Base-by-base conservation (phyloP, 1,140 invertebrate species). In the Papilio helenus region DNA sequence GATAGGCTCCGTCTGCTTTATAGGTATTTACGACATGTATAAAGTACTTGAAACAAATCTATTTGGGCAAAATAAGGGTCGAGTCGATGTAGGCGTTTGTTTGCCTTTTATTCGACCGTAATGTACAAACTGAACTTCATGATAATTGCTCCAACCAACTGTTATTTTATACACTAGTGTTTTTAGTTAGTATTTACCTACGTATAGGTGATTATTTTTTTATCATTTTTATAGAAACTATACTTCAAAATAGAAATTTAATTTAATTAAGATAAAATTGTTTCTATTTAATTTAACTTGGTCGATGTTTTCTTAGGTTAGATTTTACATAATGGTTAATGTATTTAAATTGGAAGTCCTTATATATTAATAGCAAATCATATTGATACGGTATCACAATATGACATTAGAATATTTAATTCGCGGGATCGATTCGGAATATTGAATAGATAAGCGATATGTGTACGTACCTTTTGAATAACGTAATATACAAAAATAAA, bases 31-130 rank as follows among this genome's bases (percentile, higher is more conserved):
- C 72, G 42, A 74, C 39, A 26, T 16, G 44, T 74, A 26, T 49
- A 74, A 49, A 74, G 39, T 74, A 49, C 44, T 74, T 23, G 44
- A 49, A 74, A 74, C 42, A 16, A 74, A 26, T 46, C 72, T 74
- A 74, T 74, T 74, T 49, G 44, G 72, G 20, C 44, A 74, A 42
- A n/a, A 74, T 74, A 74, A 74, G 34, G 61, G 61, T 68, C 26
- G 61, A 29, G 12, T 23, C 14, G 12, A 29, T 68, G 61, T 34
- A 68, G 61, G 61, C 58, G 58, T 65, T 68, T 68, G 61, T 29
- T 68, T 68, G 61, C 29, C 61, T 68, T 68, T 68, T 68, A 68
- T 68, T 34, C 26, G 26, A 26, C 61, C 26, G 26, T 68, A 68
- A 68, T 68, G 23, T 68, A 68, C 26, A 29, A 68, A 29, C 14